Evolutionary conservation across 2,888 invertebrate species (phyloP).

Genomic region (Byasa hedistus): DNA sequence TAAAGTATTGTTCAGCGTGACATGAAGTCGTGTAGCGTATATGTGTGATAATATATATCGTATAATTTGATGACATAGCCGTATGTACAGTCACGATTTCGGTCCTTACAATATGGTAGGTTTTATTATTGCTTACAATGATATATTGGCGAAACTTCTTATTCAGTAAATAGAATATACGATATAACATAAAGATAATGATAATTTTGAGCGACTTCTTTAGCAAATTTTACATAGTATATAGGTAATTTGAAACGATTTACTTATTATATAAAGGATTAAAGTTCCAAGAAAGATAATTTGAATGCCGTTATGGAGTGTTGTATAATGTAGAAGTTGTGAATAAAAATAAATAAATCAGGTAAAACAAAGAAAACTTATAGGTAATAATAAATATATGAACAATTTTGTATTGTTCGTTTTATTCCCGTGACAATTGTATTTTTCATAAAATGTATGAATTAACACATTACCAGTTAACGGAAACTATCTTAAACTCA

Average conservation of each 20-base stretch:
- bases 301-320: slow-evolving; percentile 8
- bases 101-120: slow-evolving; percentile 35
- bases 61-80: slow-evolving; percentile 17
- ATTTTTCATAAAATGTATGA: slow-evolving; percentile 34
- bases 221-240: slow-evolving; percentile 44
- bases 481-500: slow-evolving; percentile 56
- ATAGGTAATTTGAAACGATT: slow-evolving; percentile 24
- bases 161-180: slow-evolving; percentile 54
- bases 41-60: slow-evolving; percentile 20
- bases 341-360: not conserved
- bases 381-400: not conserved
- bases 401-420: not conserved
- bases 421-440: not conserved
- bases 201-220: slow-evolving; percentile 58
- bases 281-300: not conserved
- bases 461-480: slow-evolving; percentile 44
- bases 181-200: slow-evolving; percentile 60
- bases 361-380: not conserved
- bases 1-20: slow-evolving; percentile 16
- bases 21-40: slow-evolving; percentile 10
- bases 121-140: slow-evolving; percentile 69
- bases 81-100: slow-evolving; percentile 28
- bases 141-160: slow-evolving; percentile 65
- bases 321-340: not conserved
- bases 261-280: slow-evolving; percentile 30